Evolutionary conservation across 2,888 invertebrate genomes (phyloP), one percentile per base, ranked within the genome.

Genomic region (Hofmannophila pseudospretella): DNA sequence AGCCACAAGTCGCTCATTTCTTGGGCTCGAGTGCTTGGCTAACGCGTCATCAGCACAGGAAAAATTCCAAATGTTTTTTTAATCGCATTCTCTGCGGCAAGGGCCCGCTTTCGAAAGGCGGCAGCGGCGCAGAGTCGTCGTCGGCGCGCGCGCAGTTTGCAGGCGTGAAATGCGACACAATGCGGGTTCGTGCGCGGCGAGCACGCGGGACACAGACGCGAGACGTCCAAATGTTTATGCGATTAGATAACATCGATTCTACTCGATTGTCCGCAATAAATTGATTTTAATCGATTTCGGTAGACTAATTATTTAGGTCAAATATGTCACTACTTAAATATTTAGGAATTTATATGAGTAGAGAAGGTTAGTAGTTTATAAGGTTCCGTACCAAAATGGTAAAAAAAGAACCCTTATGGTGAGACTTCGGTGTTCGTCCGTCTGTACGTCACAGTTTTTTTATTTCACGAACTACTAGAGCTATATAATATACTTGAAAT

Each of bases 221-320:
- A 53, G 45, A 60, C 65, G 71, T 79, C 76, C 66, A 72, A 80
- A 80, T 80, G 77, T 80, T 80, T 78, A 79, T 72, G 71, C 71
- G 71, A 61, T 63, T 58, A 65, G 74, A 74, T 55, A 59, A 51
- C 57, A 68, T 69, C 67, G 61, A 66, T 66, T 60, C 57, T 58
- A 60, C 39, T 44, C 67, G 56, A 64, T 64, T 58, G 67, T 51
- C 54, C 52, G 59, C 56, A 49, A 62, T 65, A 60, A 44, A 59
- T 63, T 51, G 61, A 70, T 62, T 58, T 52, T 50, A 58, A 56
- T 51, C 50, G 51, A 30, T 33, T 8, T 11, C 32, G 20, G 10
- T 30, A 28, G 13, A 9, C 23, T 22, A 34, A 38, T 33, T 38
- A 34, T 34, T 34, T 30, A 11, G 31, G 34, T 34, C 34, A 25